phyloP scores from a whole-genome alignment of 2,797 vertebrate genomes.

The Echiichthys vipera region DNA sequence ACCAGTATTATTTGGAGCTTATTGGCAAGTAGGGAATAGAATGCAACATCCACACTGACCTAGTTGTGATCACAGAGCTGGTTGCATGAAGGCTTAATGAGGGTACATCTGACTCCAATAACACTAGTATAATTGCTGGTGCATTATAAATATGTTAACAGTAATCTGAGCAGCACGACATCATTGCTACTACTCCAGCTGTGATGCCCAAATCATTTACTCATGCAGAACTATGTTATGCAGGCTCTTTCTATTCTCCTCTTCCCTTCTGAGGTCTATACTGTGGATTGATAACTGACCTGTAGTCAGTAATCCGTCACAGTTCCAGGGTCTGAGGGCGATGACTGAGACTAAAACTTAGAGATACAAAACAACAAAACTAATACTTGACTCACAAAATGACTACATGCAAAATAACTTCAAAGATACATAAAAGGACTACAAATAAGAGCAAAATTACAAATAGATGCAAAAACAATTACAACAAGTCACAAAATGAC shows the following conservation, averaged over 20 bases:
- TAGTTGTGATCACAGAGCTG: constrained; percentile 27
- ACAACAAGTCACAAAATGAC: not conserved
- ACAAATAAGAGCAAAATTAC: not conserved
- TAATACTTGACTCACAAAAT: not conserved
- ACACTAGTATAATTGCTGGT: constrained; percentile 43
- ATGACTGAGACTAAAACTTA: not conserved
- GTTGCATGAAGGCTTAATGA: constrained; percentile 33
- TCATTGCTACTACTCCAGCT: constrained; percentile 31
- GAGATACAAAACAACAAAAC: not conserved
- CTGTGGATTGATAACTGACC: not conserved
- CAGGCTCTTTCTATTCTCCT: constrained; percentile 8
- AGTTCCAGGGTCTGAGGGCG: not conserved
- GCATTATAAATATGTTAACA: constrained; percentile 44
- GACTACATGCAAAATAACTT: not conserved
- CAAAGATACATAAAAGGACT: not conserved
- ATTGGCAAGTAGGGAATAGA: constrained; percentile 10
- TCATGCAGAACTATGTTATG: constrained; percentile 1
- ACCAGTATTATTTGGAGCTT: constrained; percentile 5
- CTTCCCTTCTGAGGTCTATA: constrained; percentile 8
- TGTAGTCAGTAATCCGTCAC: too few relatives aligned
- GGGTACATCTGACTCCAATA: constrained; percentile 15
- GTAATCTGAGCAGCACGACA: constrained; percentile 40
- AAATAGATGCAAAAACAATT: too few relatives aligned
- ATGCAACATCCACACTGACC: constrained; percentile 25
- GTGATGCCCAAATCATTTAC: constrained; percentile 8